phyloP scores from a whole-genome alignment of 2,888 invertebrate genomes.

The Penaeus monodon region DNA sequence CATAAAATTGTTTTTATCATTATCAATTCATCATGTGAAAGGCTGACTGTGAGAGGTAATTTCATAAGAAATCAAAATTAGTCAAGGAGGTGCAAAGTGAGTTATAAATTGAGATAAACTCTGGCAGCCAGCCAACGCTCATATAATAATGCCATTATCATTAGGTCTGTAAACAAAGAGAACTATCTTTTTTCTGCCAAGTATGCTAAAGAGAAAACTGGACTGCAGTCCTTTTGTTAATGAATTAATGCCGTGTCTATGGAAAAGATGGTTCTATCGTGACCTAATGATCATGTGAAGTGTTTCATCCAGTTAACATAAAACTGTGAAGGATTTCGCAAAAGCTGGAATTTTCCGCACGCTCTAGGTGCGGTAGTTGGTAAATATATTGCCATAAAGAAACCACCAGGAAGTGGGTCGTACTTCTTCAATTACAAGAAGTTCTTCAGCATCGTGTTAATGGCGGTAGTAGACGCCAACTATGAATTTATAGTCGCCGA shows the following conservation, averaged over 20 bases:
- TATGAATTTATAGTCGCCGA: conserved; percentile 23
- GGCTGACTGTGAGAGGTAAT: conserved; percentile 4
- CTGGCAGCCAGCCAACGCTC: conserved; percentile 14
- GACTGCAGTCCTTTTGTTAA: conserved; percentile 1
- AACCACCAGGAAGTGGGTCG: background rate
- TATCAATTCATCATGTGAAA: too few relatives aligned
- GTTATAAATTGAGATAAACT: conserved; percentile 12
- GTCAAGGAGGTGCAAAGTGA: conserved; percentile 10
- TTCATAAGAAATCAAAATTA: conserved; percentile 6
- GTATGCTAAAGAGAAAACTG: conserved; percentile 12
- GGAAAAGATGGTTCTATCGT: conserved; percentile 13
- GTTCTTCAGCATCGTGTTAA: conserved; percentile 16
- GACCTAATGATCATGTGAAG: conserved; percentile 4
- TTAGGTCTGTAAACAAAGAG: conserved; percentile 13
- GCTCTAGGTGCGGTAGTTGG: conserved; percentile 13
- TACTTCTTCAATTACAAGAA: conserved; percentile 23
- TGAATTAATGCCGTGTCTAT: conserved; percentile 6
- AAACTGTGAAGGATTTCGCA: conserved; percentile 14
- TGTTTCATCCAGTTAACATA: background rate
- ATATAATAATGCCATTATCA: conserved; percentile 16
- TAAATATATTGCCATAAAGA: conserved; percentile 2
- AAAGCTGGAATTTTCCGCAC: conserved; percentile 22
- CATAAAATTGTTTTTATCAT: too few relatives aligned
- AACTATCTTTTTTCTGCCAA: conserved; percentile 8
- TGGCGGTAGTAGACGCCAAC: conserved; percentile 17